These are phyloP conservation scores for Parelbella ahira DNA, from an alignment of 2,888 invertebrate species.

Conservation along the genomic window DNA sequence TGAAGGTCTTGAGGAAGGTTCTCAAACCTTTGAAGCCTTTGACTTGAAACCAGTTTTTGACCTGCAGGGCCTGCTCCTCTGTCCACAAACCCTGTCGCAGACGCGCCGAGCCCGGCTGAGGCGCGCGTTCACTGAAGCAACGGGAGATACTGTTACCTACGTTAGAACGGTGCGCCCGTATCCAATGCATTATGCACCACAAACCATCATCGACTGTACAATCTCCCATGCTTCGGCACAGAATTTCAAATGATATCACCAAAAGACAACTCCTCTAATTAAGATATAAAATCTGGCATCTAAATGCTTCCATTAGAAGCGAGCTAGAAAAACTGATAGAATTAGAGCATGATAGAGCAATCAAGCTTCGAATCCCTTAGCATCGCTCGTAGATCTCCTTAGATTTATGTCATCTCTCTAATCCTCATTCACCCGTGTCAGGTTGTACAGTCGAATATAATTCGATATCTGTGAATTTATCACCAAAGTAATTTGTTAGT, in stretches of 20 bases:
- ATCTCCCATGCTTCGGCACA: conserved; percentile 36
- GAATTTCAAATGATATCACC: conserved; percentile 4
- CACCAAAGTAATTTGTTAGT: conserved; percentile 70
- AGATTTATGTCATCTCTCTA: conserved; percentile 13
- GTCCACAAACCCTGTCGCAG: conserved; percentile 94
- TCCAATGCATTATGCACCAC: conserved; percentile 64
- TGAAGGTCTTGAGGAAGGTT: conserved; percentile 51
- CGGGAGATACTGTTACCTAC: conserved; percentile 92
- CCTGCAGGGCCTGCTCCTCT: conserved; percentile 91
- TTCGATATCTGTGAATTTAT: conserved; percentile 55
- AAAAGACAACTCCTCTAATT: no score
- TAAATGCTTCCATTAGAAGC: conserved; percentile 22
- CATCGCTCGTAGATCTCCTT: conserved; percentile 13
- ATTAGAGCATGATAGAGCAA: conserved; percentile 19
- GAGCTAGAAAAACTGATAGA: conserved; percentile 19
- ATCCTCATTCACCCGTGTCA: conserved; percentile 32
- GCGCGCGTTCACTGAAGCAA: conserved; percentile 94
- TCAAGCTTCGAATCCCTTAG: conserved; percentile 8
- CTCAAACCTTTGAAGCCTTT: conserved; percentile 47
- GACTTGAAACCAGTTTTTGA: conserved; percentile 69
- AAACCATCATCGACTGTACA: conserved; percentile 64
- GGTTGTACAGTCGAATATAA: conserved; percentile 68
- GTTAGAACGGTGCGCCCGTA: conserved; percentile 89
- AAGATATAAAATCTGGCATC: conserved; percentile 6
- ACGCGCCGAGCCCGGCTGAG: conserved; percentile 91